Percentiles rank a stretch among this genome's conserved stretches.
These are phyloP conservation scores for Nettapus auritus DNA, from an alignment of 2,113 vertebrate genomes.

Conservation along the genomic window DNA sequence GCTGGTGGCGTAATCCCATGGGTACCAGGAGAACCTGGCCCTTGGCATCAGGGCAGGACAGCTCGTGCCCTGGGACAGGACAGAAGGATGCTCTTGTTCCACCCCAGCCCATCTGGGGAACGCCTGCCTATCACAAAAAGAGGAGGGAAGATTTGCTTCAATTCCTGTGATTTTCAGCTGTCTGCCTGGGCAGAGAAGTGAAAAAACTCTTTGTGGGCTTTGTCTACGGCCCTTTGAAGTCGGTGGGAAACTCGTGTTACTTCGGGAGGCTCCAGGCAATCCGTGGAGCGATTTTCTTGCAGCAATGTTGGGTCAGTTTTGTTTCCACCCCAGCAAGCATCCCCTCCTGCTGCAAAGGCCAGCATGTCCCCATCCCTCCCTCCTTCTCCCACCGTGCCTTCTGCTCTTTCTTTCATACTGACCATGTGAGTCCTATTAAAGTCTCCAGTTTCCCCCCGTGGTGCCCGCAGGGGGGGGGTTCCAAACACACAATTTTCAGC, in stretches of 20 bases:
- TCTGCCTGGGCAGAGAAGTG: neutral
- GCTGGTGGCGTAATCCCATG: rapidly evolving
- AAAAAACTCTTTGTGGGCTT: constrained; percentile 1
- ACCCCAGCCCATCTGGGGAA: neutral
- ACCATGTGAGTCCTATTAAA: neutral
- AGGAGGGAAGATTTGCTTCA: neutral
- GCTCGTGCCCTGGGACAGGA: neutral
- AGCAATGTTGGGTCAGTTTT: neutral
- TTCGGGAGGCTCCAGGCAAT: neutral
- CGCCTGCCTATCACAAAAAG: neutral
- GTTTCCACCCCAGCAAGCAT: neutral
- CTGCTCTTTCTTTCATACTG: neutral
- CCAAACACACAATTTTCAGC: neutral
- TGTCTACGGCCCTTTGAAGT: constrained; percentile 28
- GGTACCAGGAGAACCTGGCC: rapidly evolving
- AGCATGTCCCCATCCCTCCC: neutral
- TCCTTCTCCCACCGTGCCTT: neutral
- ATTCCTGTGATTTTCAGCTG: neutral
- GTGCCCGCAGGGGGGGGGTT: neutral
- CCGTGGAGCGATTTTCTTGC: neutral
- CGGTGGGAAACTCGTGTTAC: constrained; percentile 11
- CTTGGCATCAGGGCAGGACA: neutral
- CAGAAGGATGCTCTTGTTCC: rapidly evolving
- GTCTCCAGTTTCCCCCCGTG: neutral
- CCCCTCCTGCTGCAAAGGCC: neutral